Evolutionary conservation across 2,797 vertebrate genomes (phyloP).

Genomic region (Urosaurus nigricauda): DNA sequence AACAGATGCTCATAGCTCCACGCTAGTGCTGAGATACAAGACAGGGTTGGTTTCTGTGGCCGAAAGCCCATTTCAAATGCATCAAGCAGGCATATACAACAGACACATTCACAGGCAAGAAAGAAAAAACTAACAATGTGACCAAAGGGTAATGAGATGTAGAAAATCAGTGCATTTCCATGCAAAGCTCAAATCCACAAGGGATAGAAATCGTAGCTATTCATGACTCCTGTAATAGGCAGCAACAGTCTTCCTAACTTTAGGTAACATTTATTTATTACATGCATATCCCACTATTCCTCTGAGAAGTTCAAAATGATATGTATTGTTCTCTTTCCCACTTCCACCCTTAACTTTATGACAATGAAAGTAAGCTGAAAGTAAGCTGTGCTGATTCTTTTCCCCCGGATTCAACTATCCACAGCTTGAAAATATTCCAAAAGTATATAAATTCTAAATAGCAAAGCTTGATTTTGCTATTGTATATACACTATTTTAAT

Average conservation of each 20-base stretch:
- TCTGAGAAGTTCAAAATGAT: neutral
- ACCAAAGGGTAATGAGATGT: neutral
- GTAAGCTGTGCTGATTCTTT: too few relatives aligned
- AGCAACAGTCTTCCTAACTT: neutral
- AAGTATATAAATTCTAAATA: too few relatives aligned
- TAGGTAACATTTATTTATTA: neutral
- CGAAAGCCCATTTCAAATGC: neutral
- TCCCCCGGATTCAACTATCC: too few relatives aligned
- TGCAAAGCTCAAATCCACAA: neutral
- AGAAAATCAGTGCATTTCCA: neutral
- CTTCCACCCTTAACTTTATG: neutral
- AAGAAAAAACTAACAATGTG: neutral
- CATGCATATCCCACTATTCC: neutral
- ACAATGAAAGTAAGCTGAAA: neutral
- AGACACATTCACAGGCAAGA: neutral
- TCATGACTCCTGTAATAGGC: too few relatives aligned
- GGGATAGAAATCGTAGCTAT: neutral
- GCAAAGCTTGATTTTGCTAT: too few relatives aligned
- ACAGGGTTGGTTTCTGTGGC: neutral
- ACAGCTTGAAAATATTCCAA: too few relatives aligned
- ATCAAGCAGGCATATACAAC: neutral
- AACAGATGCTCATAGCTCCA: neutral
- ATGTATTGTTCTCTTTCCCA: neutral
- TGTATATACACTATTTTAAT: too few relatives aligned
- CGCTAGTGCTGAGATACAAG: neutral